These are phyloP conservation scores for Acronicta aceris DNA, from an alignment of 2,888 invertebrate species.

Conservation along the genomic window DNA sequence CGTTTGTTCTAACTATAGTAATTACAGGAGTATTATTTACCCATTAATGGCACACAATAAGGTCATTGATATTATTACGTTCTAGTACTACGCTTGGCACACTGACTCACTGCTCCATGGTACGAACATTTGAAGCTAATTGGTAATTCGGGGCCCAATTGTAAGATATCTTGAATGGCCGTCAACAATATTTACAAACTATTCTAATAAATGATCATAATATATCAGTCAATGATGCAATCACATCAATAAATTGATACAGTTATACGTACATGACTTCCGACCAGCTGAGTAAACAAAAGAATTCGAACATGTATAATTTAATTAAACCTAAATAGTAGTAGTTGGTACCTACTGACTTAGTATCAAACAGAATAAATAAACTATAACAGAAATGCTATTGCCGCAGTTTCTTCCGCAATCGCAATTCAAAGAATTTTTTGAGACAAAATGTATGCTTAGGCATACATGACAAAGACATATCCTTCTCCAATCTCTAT, in stretches of 20 bases:
- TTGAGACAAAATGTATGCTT: too few relatives aligned
- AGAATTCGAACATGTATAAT: not conserved
- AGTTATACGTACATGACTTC: too few relatives aligned
- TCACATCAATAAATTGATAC: too few relatives aligned
- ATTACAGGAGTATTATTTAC: constrained; percentile 16
- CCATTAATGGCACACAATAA: constrained; percentile 28
- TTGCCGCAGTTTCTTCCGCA: too few relatives aligned
- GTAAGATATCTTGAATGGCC: constrained; percentile 5
- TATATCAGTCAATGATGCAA: not conserved
- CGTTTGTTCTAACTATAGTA: constrained; percentile 19
- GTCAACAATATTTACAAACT: not conserved
- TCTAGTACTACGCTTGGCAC: constrained; percentile 34
- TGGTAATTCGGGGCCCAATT: constrained; percentile 27
- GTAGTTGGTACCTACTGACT: not conserved
- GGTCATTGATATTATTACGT: constrained; percentile 32
- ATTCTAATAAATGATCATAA: not conserved
- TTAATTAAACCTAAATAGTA: too few relatives aligned
- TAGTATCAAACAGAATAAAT: too few relatives aligned
- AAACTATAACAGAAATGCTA: too few relatives aligned
- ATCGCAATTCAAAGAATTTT: too few relatives aligned
- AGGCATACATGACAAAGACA: too few relatives aligned
- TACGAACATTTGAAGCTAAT: constrained; percentile 21
- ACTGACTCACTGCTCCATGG: constrained; percentile 17
- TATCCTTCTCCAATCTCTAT: too few relatives aligned
- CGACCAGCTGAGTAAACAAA: not conserved